Base-by-base conservation (phyloP, 2,797 vertebrate species). In the Limosa lapponica region DNA sequence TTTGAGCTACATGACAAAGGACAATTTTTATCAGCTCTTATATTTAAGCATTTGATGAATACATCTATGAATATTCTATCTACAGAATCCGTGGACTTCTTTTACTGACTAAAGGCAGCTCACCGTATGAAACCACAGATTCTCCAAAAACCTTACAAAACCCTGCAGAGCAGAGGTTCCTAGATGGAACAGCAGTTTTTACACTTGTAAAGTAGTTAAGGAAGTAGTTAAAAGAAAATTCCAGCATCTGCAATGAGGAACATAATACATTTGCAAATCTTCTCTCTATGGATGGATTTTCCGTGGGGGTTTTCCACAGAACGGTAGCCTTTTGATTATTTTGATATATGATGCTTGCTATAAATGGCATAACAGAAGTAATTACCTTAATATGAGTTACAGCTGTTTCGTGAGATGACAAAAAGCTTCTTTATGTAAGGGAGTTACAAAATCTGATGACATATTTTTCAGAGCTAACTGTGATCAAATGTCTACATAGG, bases 381-480 rank as follows among this genome's bases (percentile, higher is more conserved):
- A 92, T 93, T 92, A 62, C 54, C 32, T 82, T 72, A 48, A 44
- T 22, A 46, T 11, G 72, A 93, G 51, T 58, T 93, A 41, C 82
- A 86, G 85, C 58, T 3, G 1, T 61, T 75, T 28, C 17, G 54
- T 39, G 64, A 84, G 78, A 72, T 69, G 83, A 74, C 58, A 79
- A 95, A 84, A 79, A 87, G 83, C 74, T 83, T 62, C 82, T 90
- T 94, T 91, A 87, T 79, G 58, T 61, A 85, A 95, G 27, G 52
- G 59, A 87, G 43, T 95, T 96, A 94, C 86, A 96, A 95, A 92
- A 94, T 52, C 74, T 30, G 24, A 3, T 92, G 64, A 90, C 28
- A 22, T 84, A 20, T 43, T 91, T 91, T 78, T 82, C 27, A 65
- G 66, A 88, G 51, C n/a, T 77, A 46, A 67, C 72, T 30, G 49